These are phyloP conservation scores for Sclerodermus sp. DNA, from an alignment of 2,888 invertebrate genomes.

Conservation along the genomic window DNA sequence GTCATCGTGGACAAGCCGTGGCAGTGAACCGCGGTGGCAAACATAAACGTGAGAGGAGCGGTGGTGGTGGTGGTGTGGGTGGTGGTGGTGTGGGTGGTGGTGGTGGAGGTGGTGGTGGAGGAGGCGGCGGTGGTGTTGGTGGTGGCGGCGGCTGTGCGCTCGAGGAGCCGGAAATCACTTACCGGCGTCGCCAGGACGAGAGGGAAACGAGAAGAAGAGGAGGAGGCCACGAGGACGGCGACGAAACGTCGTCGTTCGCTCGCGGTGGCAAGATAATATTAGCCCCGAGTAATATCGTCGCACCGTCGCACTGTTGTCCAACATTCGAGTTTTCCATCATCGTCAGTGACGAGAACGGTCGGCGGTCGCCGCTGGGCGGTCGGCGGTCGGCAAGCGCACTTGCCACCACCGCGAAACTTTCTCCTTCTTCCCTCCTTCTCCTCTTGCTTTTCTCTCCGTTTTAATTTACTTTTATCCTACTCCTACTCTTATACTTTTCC, in stretches of 20 bases:
- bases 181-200: slow-evolving; percentile 10
- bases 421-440: slow-evolving; percentile 11
- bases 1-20: slow-evolving; percentile 4
- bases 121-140: not conserved
- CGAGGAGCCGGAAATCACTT: no score
- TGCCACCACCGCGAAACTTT: slow-evolving; percentile 26
- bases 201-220: slow-evolving; percentile 15
- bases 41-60: not conserved
- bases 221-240: slow-evolving; percentile 30
- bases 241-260: slow-evolving; percentile 29
- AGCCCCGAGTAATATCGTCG: slow-evolving; percentile 13
- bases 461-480: slow-evolving; percentile 7
- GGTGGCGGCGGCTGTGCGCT: not conserved
- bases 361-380: slow-evolving; percentile 23
- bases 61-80: slow-evolving; percentile 6
- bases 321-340: slow-evolving; percentile 4
- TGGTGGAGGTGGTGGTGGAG: not conserved
- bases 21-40: no score
- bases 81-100: not conserved
- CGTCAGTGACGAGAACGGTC: slow-evolving; percentile 11
- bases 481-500: slow-evolving; percentile 12
- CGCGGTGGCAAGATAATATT: slow-evolving; percentile 31
- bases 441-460: not conserved
- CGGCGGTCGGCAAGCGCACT: slow-evolving; percentile 18
- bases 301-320: slow-evolving; percentile 1